These are phyloP conservation scores for Drymodes brunneopygia DNA, from an alignment of 2,113 vertebrate genomes.

Conservation along the genomic window DNA sequence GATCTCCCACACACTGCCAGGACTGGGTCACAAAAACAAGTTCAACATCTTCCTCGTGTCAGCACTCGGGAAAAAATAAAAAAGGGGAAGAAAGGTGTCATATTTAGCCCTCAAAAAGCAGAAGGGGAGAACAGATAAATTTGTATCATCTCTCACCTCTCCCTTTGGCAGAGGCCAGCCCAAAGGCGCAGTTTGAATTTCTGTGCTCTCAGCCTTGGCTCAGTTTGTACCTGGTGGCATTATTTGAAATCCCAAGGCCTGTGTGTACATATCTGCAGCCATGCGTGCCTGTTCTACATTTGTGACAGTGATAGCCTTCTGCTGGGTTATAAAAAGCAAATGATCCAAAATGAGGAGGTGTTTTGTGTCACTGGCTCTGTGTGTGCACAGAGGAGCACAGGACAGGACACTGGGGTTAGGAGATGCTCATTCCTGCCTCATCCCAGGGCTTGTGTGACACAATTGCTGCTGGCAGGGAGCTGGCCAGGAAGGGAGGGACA, in stretches of 20 bases:
- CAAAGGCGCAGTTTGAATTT: background rate
- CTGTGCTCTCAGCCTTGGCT: background rate
- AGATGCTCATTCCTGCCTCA: background rate
- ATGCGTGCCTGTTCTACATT: background rate
- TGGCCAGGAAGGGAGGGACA: background rate
- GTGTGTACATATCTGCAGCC: background rate
- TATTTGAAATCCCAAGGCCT: background rate
- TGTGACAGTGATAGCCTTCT: background rate
- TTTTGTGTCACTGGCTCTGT: background rate
- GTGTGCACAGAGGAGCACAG: background rate
- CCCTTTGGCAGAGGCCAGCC: background rate
- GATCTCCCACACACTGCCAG: background rate
- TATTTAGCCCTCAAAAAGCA: background rate
- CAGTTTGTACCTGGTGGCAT: background rate
- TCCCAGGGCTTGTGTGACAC: background rate
- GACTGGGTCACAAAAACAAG: background rate
- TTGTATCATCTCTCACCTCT: background rate
- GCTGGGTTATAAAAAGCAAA: background rate
- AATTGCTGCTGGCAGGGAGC: background rate
- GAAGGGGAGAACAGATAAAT: background rate
- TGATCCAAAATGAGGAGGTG: background rate
- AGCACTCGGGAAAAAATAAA: background rate
- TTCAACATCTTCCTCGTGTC: background rate
- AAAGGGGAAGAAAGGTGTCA: accelerated
- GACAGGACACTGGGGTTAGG: accelerated